Conservation (phyloP, 2,888 invertebrate genomes). For the Drosophila ochracea region DNA sequence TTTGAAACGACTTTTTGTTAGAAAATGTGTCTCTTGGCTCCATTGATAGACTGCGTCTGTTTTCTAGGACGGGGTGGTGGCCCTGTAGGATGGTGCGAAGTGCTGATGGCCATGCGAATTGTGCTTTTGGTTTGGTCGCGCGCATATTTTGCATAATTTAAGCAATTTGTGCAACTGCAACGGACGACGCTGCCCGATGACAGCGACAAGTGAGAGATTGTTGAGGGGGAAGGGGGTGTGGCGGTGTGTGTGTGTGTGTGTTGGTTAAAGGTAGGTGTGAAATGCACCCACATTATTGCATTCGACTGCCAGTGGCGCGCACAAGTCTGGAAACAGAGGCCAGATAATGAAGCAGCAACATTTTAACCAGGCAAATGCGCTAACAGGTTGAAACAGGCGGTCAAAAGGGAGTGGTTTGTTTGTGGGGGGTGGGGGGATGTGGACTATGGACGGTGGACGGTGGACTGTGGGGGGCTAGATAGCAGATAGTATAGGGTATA, state of each 20-base stretch:
- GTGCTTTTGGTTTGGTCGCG: constrained; percentile 70
- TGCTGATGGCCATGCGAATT: constrained; percentile 43
- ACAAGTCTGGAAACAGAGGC: constrained; percentile 47
- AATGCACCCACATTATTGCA: constrained; percentile 70
- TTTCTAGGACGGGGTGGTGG: background rate
- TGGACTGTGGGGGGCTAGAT: background rate
- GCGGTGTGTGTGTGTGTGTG: background rate
- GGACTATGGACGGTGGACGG: background rate
- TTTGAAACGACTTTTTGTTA: background rate
- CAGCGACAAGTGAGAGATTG: constrained; percentile 49
- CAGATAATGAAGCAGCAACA: constrained; percentile 80
- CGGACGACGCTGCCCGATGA: constrained; percentile 45
- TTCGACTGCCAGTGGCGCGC: constrained; percentile 41
- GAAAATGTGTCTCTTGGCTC: background rate
- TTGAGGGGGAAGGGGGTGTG: background rate
- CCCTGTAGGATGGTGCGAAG: constrained; percentile 1
- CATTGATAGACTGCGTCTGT: background rate
- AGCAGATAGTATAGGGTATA: background rate
- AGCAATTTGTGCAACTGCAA: constrained; percentile 79
- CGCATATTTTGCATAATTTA: constrained; percentile 82
- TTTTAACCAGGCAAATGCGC: constrained; percentile 78
- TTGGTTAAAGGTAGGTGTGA: constrained; percentile 38
- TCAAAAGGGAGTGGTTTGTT: background rate
- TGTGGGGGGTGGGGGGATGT: accelerated
- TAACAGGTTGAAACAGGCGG: constrained; percentile 38